A percentile compares a stretch with the other conserved stretches of the same genome.
These are phyloP conservation scores for Anguilla japonica DNA, from an alignment of 2,113 vertebrate genomes.

Conservation along the genomic window DNA sequence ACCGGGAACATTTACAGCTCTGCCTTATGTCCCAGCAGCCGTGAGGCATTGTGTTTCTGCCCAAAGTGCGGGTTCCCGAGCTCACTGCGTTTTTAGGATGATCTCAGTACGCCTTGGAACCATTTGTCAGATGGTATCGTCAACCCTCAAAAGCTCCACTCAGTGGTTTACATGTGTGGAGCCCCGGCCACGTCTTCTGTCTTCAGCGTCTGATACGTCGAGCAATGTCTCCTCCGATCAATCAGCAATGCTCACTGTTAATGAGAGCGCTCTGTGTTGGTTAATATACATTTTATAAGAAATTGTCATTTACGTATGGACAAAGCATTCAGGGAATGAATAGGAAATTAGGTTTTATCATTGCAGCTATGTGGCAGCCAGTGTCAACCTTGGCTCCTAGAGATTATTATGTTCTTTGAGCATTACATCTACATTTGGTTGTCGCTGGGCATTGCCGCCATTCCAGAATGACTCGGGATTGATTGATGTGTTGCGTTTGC, in stretches of 20 bases:
- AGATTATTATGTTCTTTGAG: background rate
- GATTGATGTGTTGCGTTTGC: conserved; percentile 16
- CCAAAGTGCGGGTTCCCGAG: conserved; percentile 41
- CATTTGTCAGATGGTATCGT: conserved; percentile 33
- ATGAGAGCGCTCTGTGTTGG: background rate
- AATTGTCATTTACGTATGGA: background rate
- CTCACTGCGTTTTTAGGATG: conserved; percentile 25
- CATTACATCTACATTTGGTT: background rate
- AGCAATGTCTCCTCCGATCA: background rate
- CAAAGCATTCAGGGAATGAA: background rate
- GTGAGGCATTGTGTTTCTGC: background rate
- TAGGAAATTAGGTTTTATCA: background rate
- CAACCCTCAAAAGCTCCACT: background rate
- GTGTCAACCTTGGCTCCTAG: background rate
- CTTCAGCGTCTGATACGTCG: background rate
- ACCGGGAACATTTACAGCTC: background rate
- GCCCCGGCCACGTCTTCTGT: background rate
- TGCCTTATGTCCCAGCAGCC: background rate
- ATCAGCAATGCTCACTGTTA: background rate
- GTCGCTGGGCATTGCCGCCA: background rate
- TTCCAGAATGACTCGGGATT: background rate
- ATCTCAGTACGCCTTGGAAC: conserved; percentile 37
- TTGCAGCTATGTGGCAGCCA: background rate
- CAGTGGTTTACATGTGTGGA: conserved; percentile 4
- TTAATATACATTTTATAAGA: background rate